A percentile compares a stretch with the other conserved stretches of the same genome.
These are phyloP conservation scores for Galeopsomyia nigrocyanea DNA, from an alignment of 2,888 invertebrate species.

Conservation along the genomic window DNA sequence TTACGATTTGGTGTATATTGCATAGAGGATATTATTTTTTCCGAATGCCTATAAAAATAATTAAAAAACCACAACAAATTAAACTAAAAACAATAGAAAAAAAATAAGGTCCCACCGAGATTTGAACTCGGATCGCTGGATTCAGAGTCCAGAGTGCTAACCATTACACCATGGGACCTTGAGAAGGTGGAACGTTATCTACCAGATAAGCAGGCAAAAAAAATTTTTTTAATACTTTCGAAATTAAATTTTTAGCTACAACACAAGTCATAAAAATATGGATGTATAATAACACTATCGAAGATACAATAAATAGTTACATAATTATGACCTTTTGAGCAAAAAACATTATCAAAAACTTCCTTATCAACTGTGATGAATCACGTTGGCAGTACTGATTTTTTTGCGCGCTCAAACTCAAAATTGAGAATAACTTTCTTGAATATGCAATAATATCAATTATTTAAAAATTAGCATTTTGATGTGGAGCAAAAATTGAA, in stretches of 20 bases:
- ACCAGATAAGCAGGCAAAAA: background rate
- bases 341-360: slow-evolving; percentile 1
- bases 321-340: background rate
- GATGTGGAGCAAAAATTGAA: too few relatives aligned
- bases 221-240: background rate
- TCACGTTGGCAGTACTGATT: too few relatives aligned
- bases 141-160: slow-evolving; percentile 86
- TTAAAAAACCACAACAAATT: background rate
- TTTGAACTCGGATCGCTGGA: slow-evolving; percentile 86
- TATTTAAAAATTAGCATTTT: too few relatives aligned
- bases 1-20: too few relatives aligned
- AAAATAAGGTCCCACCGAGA: slow-evolving; percentile 78
- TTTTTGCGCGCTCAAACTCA: too few relatives aligned
- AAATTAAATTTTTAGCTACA: background rate
- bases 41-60: too few relatives aligned
- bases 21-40: too few relatives aligned
- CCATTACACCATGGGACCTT: slow-evolving; percentile 82
- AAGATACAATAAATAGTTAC: background rate
- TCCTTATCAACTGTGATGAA: slow-evolving; percentile 12
- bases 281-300: too few relatives aligned
- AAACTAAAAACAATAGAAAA: background rate
- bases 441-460: too few relatives aligned
- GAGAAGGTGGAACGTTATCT: background rate
- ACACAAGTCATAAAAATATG: too few relatives aligned
- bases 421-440: too few relatives aligned